These are phyloP conservation scores for Colistium nudipinnis DNA, from an alignment of 2,113 vertebrate species.

Conservation along the genomic window DNA sequence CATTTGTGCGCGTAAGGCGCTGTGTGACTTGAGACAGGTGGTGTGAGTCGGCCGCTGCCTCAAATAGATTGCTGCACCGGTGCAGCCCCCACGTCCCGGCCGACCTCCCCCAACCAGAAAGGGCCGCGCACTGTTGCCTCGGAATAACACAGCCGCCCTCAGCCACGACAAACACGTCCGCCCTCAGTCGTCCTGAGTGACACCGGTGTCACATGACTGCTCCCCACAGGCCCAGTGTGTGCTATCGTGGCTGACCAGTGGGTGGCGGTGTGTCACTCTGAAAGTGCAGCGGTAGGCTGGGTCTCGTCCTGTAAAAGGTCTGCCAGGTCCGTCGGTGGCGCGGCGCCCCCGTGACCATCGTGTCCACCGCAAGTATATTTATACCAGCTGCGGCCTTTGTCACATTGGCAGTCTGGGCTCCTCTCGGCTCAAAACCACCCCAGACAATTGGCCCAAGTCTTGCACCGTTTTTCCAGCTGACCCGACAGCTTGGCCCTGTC, in stretches of 20 bases:
- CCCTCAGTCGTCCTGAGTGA: constrained; percentile 50
- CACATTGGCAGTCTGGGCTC: constrained; percentile 49
- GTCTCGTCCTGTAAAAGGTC: background rate
- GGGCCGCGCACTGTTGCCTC: constrained; percentile 33
- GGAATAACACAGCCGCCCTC: constrained; percentile 33
- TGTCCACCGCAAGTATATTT: constrained; percentile 66
- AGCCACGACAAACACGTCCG: constrained; percentile 42
- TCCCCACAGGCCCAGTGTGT: background rate
- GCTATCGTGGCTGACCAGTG: constrained; percentile 48
- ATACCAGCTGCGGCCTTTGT: constrained; percentile 56
- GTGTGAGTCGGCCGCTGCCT: constrained; percentile 51
- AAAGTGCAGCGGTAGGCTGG: constrained; percentile 17
- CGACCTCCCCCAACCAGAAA: constrained; percentile 18
- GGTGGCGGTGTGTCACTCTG: constrained; percentile 60
- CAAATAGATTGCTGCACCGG: constrained; percentile 59
- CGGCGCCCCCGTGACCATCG: constrained; percentile 39
- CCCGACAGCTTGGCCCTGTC: constrained; percentile 49
- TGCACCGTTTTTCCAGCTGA: constrained; percentile 26
- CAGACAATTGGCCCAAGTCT: constrained; percentile 20
- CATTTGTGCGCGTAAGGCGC: background rate
- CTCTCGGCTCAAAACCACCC: constrained; percentile 16
- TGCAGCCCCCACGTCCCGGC: background rate
- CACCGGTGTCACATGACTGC: constrained; percentile 33
- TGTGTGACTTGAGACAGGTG: constrained; percentile 61
- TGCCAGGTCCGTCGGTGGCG: constrained; percentile 8